Base-by-base conservation (phyloP, 2,888 invertebrate genomes). In the Conops quadrifasciatus region DNA sequence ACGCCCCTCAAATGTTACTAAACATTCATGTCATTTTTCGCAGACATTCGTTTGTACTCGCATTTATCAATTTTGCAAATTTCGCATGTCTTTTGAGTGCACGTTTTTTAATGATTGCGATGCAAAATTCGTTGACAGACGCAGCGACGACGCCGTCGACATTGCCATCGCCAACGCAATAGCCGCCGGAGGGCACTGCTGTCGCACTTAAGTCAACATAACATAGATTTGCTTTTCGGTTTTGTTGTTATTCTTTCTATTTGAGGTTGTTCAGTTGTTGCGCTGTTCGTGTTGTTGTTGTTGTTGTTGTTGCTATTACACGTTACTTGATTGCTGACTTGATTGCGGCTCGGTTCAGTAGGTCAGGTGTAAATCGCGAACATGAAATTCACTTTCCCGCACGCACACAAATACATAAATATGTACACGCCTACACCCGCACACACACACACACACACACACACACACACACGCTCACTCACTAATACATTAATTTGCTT, bases 171-270 rank as follows among this genome's bases (percentile, higher is more conserved):
- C 36, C n/a, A n/a, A n/a, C n/a, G n/a, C n/a, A n/a, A n/a, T n/a
- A n/a, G n/a, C n/a, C n/a, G n/a, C n/a, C n/a, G n/a, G n/a, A n/a
- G n/a, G n/a, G n/a, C n/a, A n/a, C n/a, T n/a, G n/a, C n/a, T n/a
- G n/a, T n/a, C n/a, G n/a, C n/a, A n/a, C n/a, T n/a, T n/a, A n/a
- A n/a, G n/a, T n/a, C n/a, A n/a, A n/a, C 36, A 9, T 9, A 36
- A 74, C 73, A 73, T 68, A 74, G 74, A 74, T 73, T 71, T 45
- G 68, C 70, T 71, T 71, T 73, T 71, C 30, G 59, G 16, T 4
- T 63, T 36, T 45, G 15, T 53, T 63, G 21, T 68, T 21, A 24
- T 67, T 47, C 53, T 16, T 24, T 64, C 49, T 24, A 26, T 60
- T 30, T 43, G 24, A 62, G 43, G 53, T 49, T 65, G n/a, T 30